These are phyloP conservation scores for Antennarius maculatus DNA, from an alignment of 2,797 vertebrate genomes.

Conservation along the genomic window DNA sequence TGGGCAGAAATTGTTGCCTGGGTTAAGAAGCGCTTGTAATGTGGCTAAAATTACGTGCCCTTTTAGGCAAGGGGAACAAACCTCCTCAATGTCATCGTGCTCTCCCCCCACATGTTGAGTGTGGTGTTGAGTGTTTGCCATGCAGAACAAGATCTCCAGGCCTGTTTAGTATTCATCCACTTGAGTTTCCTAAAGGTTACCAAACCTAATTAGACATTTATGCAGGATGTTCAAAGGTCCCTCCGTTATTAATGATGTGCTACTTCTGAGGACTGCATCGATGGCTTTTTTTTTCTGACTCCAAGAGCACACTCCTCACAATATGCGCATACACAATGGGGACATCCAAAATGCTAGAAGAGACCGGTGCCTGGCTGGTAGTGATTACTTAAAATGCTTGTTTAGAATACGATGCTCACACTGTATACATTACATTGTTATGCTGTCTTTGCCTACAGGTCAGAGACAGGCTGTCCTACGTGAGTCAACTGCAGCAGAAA, in stretches of 20 bases:
- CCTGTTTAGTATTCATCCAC: slow-evolving; percentile 82
- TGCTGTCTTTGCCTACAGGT: slow-evolving; percentile 7
- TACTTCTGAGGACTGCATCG: slow-evolving; percentile 78
- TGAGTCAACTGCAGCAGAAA: slow-evolving; percentile 3
- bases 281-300: slow-evolving; percentile 72
- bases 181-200: slow-evolving; percentile 84
- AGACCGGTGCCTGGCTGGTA: slow-evolving; percentile 29
- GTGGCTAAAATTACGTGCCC: slow-evolving; percentile 75
- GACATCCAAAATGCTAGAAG: slow-evolving; percentile 42
- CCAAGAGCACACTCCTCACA: slow-evolving; percentile 66
- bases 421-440: background rate
- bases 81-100: slow-evolving; percentile 72
- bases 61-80: slow-evolving; percentile 69
- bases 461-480: background rate
- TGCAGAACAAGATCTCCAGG: slow-evolving; percentile 75
- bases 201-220: slow-evolving; percentile 86
- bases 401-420: background rate
- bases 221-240: slow-evolving; percentile 85
- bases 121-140: slow-evolving; percentile 70
- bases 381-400: slow-evolving; percentile 41
- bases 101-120: slow-evolving; percentile 76
- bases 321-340: slow-evolving; percentile 75
- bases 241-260: slow-evolving; percentile 84
- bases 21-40: slow-evolving; percentile 70
- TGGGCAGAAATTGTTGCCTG: slow-evolving; percentile 65